Base-by-base conservation (phyloP, 2,113 vertebrate species). In the Larimichthys polyactis region DNA sequence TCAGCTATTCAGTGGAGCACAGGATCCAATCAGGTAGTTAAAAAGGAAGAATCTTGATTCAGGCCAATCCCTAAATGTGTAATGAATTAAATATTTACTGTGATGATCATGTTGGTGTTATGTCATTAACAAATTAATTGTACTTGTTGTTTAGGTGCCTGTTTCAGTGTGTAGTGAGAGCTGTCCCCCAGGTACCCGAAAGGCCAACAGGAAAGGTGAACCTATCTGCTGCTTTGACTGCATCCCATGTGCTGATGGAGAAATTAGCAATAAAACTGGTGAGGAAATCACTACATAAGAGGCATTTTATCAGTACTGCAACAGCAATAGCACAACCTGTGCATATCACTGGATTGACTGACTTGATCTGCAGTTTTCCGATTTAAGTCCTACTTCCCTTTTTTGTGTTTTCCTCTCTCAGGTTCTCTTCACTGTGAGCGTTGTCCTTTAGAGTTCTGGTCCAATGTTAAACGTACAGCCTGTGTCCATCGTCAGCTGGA, bases 161-260 rank as follows among this genome's bases (percentile, higher is more conserved):
- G 29, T 49, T 4, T 96, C 95, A 59, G 84, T 94, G 29, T 96
- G 96, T 84, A 94, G 90, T 74, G 80, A 91, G 24, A 90, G 81
- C 59, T 96, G 96, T 24, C 90, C 88, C 11, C 91, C 90, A 11
- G 95, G 95, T 1, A 94, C 94, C 70, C 81, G 95, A 7, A 91
- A 91, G 86, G 94, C 94, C 19, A 89, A 48, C 49, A 93, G 90
- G 82, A 95, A 94, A 81, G 94, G 95, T 9, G 90, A 95, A 68
- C 93, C 94, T 19, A 66, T 94, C 49, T 96, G 95, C 90, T 96
- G 96, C 82, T 96, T 96, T 84, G 95, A 96, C 90, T 96, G 96
- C 73, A 90, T 96, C 67, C 79, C 81, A 3, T 96, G 95, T 89
- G 87, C 93, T 72, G 94, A 95, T 4, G 95, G 95, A 2, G 93